Evolutionary conservation across 2,797 vertebrate genomes (phyloP).

Genomic region (Epinephelus awoara): DNA sequence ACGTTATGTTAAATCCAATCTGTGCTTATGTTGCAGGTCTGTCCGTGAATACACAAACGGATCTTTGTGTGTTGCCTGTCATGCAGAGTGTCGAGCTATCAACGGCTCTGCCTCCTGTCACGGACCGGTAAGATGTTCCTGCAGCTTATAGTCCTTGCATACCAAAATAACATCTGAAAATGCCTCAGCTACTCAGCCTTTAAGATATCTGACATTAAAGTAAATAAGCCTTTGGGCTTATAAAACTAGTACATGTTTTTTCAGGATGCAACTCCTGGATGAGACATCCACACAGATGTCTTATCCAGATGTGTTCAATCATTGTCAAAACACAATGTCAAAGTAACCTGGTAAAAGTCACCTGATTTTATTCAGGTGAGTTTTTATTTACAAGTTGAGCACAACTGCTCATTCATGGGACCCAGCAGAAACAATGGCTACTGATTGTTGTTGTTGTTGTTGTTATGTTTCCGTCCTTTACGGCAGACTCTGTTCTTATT

Average conservation of each 20-base stretch:
- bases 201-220: background rate
- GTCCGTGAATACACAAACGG: conserved; percentile 88
- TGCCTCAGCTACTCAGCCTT: background rate
- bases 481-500: too few relatives aligned
- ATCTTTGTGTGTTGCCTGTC: conserved; percentile 89
- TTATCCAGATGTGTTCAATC: background rate
- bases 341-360: too few relatives aligned
- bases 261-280: background rate
- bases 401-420: too few relatives aligned
- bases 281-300: background rate
- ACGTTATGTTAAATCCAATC: conserved; percentile 17
- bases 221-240: background rate
- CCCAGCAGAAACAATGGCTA: too few relatives aligned
- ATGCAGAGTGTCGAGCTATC: conserved; percentile 91
- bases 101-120: conserved; percentile 91
- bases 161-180: background rate
- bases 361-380: too few relatives aligned
- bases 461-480: too few relatives aligned
- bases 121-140: conserved; percentile 87
- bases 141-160: background rate
- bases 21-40: conserved; percentile 80
- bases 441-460: too few relatives aligned
- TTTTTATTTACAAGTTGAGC: too few relatives aligned
- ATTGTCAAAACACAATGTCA: background rate
- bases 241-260: background rate